Evolutionary conservation across 2,888 invertebrate species (phyloP).

Genomic region (Drosophila leonis): DNA sequence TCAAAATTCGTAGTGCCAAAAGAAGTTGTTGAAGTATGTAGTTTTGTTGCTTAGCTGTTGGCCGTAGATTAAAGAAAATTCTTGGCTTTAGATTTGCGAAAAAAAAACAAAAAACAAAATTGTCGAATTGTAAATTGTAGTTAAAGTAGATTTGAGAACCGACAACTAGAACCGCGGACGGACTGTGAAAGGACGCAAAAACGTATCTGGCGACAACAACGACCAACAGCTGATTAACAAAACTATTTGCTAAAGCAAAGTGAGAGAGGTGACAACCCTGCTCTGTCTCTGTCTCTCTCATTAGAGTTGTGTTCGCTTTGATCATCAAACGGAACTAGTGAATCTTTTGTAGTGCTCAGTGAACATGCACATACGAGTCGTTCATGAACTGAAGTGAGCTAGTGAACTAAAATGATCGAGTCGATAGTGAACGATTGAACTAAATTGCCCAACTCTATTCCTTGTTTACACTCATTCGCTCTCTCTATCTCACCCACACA

Average conservation of each 20-base stretch:
- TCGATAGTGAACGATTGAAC: conserved; percentile 1
- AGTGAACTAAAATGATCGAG: conserved; percentile 4
- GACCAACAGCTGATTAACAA: conserved; percentile 76
- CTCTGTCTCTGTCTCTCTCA: background rate
- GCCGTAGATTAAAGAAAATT: conserved; percentile 57
- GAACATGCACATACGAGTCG: background rate
- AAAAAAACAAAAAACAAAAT: conserved; percentile 1
- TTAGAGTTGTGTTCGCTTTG: background rate
- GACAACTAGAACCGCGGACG: conserved; percentile 11
- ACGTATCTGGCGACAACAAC: conserved; percentile 5
- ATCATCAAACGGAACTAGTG: background rate
- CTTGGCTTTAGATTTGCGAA: conserved; percentile 51
- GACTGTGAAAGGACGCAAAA: conserved; percentile 17
- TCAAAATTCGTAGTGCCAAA: conserved; percentile 49
- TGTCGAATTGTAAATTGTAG: conserved; percentile 42
- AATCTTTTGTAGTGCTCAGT: too few relatives aligned
- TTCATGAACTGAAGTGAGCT: background rate
- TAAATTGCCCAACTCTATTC: background rate
- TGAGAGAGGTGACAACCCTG: conserved; percentile 2
- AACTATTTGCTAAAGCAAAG: conserved; percentile 49
- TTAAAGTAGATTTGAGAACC: conserved; percentile 26
- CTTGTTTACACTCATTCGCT: conserved; percentile 1
- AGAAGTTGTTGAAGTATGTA: conserved; percentile 57
- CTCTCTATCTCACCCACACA: conserved; percentile 10
- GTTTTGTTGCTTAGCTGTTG: conserved; percentile 80